Conservation (phyloP, 2,888 invertebrate genomes). For the Lasiommata megera region DNA sequence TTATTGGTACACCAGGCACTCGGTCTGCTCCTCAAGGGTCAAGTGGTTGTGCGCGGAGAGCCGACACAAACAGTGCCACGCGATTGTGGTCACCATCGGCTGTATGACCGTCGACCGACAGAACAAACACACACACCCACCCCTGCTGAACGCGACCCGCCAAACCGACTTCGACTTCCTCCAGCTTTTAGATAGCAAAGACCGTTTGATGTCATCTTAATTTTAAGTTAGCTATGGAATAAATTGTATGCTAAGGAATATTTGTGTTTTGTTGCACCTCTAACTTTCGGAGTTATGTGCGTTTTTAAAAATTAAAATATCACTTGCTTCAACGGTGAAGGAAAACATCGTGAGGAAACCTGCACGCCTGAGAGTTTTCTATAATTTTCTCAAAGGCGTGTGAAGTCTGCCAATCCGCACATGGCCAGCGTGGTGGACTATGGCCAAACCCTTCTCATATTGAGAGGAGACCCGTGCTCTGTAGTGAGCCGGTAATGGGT, state of each 20-base stretch:
- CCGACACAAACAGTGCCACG: conserved; percentile 58
- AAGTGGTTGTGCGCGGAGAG: conserved; percentile 70
- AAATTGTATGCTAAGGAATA: conserved; percentile 20
- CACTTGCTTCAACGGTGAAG: too few relatives aligned
- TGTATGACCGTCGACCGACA: conserved; percentile 61
- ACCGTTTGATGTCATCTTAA: conserved; percentile 30
- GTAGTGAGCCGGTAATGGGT: too few relatives aligned
- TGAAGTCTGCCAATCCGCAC: too few relatives aligned
- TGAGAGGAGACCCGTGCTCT: too few relatives aligned
- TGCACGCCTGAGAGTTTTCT: too few relatives aligned
- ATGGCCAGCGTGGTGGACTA: too few relatives aligned
- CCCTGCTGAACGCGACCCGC: conserved; percentile 33
- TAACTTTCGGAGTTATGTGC: too few relatives aligned
- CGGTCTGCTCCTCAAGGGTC: conserved; percentile 69
- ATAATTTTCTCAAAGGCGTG: too few relatives aligned
- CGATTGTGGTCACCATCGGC: conserved; percentile 69
- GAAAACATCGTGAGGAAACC: too few relatives aligned
- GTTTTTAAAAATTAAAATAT: too few relatives aligned
- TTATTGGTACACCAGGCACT: conserved; percentile 67
- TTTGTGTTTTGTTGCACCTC: conserved; percentile 3
- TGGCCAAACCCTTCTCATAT: too few relatives aligned
- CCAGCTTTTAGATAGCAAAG: conserved; percentile 38
- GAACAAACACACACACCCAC: conserved; percentile 65
- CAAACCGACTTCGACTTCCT: conserved; percentile 37
- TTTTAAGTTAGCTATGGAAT: conserved; percentile 28